Percentiles rank a stretch among this genome's conserved stretches.
Conservation (phyloP, 2,888 invertebrate genomes). For the Oscheius sp. region DNA sequence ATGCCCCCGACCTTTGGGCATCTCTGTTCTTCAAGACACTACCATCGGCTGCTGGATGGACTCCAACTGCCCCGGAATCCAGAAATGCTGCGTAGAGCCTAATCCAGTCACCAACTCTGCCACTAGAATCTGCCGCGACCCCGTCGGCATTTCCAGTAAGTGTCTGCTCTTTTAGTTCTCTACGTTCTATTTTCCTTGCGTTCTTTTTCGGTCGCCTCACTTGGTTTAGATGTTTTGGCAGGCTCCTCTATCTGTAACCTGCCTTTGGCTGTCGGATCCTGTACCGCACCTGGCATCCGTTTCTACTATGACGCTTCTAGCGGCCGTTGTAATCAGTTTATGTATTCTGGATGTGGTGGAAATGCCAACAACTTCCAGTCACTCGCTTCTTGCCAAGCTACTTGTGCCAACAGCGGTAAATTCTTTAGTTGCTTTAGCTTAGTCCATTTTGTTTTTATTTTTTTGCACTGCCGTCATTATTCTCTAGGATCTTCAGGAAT, state of each 20-base stretch:
- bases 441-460: background rate
- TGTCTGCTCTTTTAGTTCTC: background rate
- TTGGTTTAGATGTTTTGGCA: conserved; percentile 37
- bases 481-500: conserved; percentile 55
- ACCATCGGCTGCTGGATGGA: conserved; percentile 72
- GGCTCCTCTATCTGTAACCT: conserved; percentile 69
- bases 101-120: conserved; percentile 70
- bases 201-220: conserved; percentile 18
- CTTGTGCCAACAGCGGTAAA: conserved; percentile 62
- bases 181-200: background rate
- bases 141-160: conserved; percentile 68
- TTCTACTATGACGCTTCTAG: conserved; percentile 69
- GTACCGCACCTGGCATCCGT: conserved; percentile 63
- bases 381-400: conserved; percentile 67
- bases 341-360: conserved; percentile 65
- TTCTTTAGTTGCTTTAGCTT: conserved; percentile 8
- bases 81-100: conserved; percentile 72
- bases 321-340: conserved; percentile 62
- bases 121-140: conserved; percentile 70
- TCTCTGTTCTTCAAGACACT: conserved; percentile 64
- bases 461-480: conserved; percentile 8
- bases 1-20: conserved; percentile 70
- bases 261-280: conserved; percentile 66
- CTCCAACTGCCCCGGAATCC: conserved; percentile 70
- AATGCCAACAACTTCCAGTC: conserved; percentile 72